Evolutionary conservation across 2,888 invertebrate genomes (phyloP).

Genomic region (Calameuta pallipes): DNA sequence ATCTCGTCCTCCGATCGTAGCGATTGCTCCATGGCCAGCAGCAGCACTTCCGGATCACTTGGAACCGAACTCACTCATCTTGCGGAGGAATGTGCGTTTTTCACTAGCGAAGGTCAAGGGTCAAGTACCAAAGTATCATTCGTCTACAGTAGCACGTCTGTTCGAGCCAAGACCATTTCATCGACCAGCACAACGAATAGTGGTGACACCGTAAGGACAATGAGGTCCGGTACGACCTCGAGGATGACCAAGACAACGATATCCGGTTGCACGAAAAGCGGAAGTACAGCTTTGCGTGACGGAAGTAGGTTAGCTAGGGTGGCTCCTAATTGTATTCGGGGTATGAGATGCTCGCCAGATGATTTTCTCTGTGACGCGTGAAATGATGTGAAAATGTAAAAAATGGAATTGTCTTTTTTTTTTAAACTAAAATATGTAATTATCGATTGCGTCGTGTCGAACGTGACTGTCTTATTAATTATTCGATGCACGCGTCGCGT

Average conservation of each 20-base stretch:
- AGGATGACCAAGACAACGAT: slow-evolving; percentile 10
- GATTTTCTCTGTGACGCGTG: slow-evolving; percentile 45
- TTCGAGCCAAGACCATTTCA: slow-evolving; percentile 10
- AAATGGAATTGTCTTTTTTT: background rate
- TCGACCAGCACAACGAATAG: slow-evolving; percentile 2
- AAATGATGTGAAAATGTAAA: slow-evolving; percentile 8
- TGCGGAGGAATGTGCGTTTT: slow-evolving; percentile 10
- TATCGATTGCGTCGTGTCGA: background rate
- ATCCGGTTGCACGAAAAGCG: background rate
- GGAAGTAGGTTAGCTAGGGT: background rate
- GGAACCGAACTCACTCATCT: slow-evolving; percentile 14
- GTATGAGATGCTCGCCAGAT: slow-evolving; percentile 45
- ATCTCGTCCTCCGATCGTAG: slow-evolving; percentile 4
- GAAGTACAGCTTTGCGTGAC: background rate
- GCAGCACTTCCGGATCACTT: slow-evolving; percentile 14
- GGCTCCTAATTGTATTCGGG: slow-evolving; percentile 23
- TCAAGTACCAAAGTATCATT: slow-evolving; percentile 21
- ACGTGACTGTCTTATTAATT: background rate
- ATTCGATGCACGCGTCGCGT: background rate
- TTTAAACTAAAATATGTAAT: background rate
- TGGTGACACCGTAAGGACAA: slow-evolving; percentile 11
- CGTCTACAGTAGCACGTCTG: slow-evolving; percentile 20
- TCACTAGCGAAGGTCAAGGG: slow-evolving; percentile 13
- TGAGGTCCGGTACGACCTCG: slow-evolving; percentile 11
- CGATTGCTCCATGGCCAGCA: slow-evolving; percentile 9